A percentile compares a stretch with the other conserved stretches of the same genome.
phyloP scores from a whole-genome alignment of 1,140 invertebrate species.

The Heliothis virescens region DNA sequence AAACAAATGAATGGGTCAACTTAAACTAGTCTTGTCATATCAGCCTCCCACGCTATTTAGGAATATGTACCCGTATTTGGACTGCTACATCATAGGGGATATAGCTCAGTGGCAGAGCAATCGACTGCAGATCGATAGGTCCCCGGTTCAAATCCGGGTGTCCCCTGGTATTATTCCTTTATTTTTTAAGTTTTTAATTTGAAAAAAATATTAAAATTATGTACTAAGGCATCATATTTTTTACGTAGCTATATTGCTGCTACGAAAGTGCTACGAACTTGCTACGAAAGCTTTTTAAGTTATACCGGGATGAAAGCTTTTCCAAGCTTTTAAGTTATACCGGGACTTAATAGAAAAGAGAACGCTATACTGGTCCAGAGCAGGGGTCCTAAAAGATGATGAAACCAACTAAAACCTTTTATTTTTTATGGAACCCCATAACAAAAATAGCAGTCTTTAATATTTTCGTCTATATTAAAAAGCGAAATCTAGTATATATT shows the following conservation, averaged over 20 bases:
- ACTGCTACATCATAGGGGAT: conserved; percentile 47
- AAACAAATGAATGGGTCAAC: conserved; percentile 5
- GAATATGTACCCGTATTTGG: conserved; percentile 5
- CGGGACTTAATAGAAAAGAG: no score
- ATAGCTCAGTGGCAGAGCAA: conserved; percentile 68
- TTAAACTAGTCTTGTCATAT: background rate
- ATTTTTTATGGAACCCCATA: no score
- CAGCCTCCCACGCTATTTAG: background rate
- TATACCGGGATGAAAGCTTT: no score
- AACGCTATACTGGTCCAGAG: no score
- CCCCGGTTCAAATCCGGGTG: conserved; percentile 75
- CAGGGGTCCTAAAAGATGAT: no score
- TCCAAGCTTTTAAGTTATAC: background rate
- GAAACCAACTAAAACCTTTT: no score
- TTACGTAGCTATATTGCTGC: background rate
- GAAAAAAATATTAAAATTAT: no score
- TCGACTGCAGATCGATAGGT: conserved; percentile 68
- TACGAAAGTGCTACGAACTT: conserved; percentile 11
- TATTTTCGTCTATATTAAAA: no score
- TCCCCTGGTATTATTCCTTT: conserved; percentile 57
- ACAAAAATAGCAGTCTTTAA: no score
- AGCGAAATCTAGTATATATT: no score
- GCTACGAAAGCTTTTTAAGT: background rate
- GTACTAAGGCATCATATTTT: background rate
- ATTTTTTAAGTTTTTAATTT: background rate